Percentiles rank a stretch among this genome's conserved stretches.
Evolutionary conservation across 2,113 vertebrate genomes (phyloP).

Genomic region (Zosterops lateralis): DNA sequence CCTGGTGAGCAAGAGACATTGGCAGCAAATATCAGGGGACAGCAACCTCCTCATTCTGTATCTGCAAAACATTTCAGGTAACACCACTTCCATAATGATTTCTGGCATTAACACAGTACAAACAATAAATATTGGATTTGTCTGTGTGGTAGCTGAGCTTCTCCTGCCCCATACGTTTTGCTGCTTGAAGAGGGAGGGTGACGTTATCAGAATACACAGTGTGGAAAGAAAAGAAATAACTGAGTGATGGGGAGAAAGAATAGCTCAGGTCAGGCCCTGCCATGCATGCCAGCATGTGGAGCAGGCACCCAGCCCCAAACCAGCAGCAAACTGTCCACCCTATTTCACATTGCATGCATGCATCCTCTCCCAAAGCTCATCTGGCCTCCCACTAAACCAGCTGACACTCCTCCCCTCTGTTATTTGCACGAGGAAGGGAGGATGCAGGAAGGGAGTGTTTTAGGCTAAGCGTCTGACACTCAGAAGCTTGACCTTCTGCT

Average conservation of each 20-base stretch:
- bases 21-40: not conserved
- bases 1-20: not conserved
- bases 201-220: not conserved
- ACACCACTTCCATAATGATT: not conserved
- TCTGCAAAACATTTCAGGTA: not conserved
- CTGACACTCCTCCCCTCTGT: not conserved
- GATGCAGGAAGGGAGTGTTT: slow-evolving; percentile 25
- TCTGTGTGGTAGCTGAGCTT: not conserved
- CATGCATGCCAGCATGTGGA: fast-evolving
- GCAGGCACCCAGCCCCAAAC: not conserved
- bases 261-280: fast-evolving
- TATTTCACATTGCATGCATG: not conserved
- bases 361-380: not conserved
- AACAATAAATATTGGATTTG: not conserved
- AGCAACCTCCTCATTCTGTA: not conserved
- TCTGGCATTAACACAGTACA: not conserved
- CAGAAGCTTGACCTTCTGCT: slow-evolving; percentile 15
- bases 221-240: not conserved
- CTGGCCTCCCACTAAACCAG: not conserved
- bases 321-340: not conserved
- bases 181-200: not conserved
- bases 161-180: not conserved
- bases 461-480: not conserved
- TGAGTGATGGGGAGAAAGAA: not conserved
- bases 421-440: not conserved